Evolutionary conservation across 2,888 invertebrate species (phyloP).

Genomic region (Chrysolina haemoptera): DNA sequence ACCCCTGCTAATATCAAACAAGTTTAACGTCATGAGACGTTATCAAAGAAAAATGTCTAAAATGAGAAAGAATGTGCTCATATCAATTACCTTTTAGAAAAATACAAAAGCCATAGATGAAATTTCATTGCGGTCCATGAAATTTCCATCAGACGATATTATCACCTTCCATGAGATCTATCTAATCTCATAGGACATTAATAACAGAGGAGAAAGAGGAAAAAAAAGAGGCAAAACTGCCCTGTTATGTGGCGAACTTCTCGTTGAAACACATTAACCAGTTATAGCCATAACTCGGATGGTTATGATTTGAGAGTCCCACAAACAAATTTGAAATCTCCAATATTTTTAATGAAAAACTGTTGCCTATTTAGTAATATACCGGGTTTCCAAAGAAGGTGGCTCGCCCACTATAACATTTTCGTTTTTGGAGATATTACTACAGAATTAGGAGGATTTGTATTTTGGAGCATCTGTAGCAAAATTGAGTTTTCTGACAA

Average conservation of each 20-base stretch:
- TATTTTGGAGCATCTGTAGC: too few relatives aligned
- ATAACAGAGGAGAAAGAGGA: constrained; percentile 45
- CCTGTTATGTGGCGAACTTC: constrained; percentile 52
- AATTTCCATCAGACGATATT: constrained; percentile 44
- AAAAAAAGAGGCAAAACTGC: constrained; percentile 46
- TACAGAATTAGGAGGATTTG: too few relatives aligned
- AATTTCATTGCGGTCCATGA: constrained; percentile 37
- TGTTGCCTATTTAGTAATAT: too few relatives aligned
- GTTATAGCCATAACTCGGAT: constrained; percentile 27
- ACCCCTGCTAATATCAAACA: not conserved
- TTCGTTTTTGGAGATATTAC: too few relatives aligned
- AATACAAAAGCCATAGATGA: constrained; percentile 29
- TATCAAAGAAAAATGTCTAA: not conserved
- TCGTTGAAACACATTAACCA: constrained; percentile 50
- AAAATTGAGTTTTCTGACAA: too few relatives aligned
- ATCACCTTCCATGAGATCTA: constrained; percentile 43
- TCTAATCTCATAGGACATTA: constrained; percentile 52
- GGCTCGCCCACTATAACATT: too few relatives aligned
- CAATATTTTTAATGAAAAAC: too few relatives aligned
- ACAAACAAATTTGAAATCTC: too few relatives aligned
- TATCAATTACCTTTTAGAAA: constrained; percentile 39
- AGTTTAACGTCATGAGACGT: not conserved
- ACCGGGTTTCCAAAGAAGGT: too few relatives aligned
- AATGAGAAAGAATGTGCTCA: constrained; percentile 27
- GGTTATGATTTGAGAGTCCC: too few relatives aligned